Conservation (phyloP, 1,140 invertebrate genomes). For the Drosophila grimshawi region DNA sequence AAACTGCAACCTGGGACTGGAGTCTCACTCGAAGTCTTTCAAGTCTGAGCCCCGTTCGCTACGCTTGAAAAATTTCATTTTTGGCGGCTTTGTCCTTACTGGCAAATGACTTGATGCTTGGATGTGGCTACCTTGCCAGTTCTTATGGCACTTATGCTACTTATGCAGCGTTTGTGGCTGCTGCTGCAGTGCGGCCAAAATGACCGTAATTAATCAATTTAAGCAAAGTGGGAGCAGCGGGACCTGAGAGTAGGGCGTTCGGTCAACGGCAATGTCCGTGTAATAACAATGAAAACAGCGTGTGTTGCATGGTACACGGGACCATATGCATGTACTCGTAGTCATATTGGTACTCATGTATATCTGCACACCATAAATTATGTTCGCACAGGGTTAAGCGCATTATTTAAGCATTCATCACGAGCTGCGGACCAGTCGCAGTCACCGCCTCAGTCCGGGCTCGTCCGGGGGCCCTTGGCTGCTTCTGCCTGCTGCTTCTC, state of each 20-base stretch:
- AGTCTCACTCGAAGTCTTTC: conserved; percentile 14
- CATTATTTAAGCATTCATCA: conserved; percentile 83
- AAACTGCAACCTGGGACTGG: conserved; percentile 19
- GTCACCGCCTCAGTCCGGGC: conserved; percentile 9
- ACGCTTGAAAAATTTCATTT: conserved; percentile 77
- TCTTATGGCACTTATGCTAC: conserved; percentile 80
- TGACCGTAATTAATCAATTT: conserved; percentile 83
- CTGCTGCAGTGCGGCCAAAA: conserved; percentile 50
- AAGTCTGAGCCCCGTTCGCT: conserved; percentile 52
- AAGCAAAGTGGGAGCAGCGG: conserved; percentile 70
- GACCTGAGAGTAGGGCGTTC: conserved; percentile 46
- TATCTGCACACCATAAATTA: conserved; percentile 83
- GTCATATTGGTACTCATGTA: conserved; percentile 68
- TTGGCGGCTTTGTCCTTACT: conserved; percentile 80
- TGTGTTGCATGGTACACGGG: conserved; percentile 51
- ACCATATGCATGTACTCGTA: conserved; percentile 17
- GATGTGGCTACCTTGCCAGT: conserved; percentile 45
- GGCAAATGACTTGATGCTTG: conserved; percentile 70
- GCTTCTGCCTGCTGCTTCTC: conserved; percentile 22
- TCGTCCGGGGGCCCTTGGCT: conserved; percentile 28
- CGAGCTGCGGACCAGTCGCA: conserved; percentile 58
- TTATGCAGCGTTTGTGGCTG: conserved; percentile 56
- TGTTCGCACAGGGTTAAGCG: conserved; percentile 83
- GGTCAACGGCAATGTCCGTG: conserved; percentile 77
- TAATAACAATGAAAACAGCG: conserved; percentile 82